Base-by-base conservation (phyloP, 1,140 invertebrate species). In the Cydia strobilella region DNA sequence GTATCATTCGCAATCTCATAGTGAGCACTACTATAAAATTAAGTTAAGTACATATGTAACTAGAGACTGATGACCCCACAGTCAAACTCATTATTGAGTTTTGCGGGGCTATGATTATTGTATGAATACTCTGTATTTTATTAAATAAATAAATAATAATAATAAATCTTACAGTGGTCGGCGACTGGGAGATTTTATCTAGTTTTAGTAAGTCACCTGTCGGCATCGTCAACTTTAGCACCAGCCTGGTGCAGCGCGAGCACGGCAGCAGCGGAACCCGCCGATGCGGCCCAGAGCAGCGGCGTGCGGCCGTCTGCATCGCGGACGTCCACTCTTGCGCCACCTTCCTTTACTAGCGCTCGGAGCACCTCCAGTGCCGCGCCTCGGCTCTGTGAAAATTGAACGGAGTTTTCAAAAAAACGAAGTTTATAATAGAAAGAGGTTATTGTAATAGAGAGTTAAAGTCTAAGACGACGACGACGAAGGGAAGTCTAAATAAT, bases 201-300 rank as follows among this genome's bases (percentile, higher is more conserved):
- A n/a, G 23, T 51, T 3, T 66, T 65, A 63, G 25, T 15, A 82
- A 54, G 51, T 77, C 78, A 94, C 94, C 96, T 97, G 94, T 98
- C 98, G 12, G 95, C 92, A 20, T 96, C 95, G 83, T 96, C 95
- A 0, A 97, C 95, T 63, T 95, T 94, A 7, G 97, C 96, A 7
- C 97, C 97, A 5, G 97, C 96, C 86, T 98, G 97, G 1, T 98
- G 87, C 42, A 99, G 89, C 2, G 97, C 95, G 23, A 98, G 93
- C 74, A 99, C 96, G 0, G 98, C 98, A 80, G 98, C 97, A 1
- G 96, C 95, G 74, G 97, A 98, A 89, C 98, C 99, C 66, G 98
- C 97, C 86, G 98, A 99, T 0, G 98, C 98, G 0, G 98, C 98
- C 99, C 99, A 99, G 2, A 99, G 90, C 35, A 99, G 94, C 1